phyloP scores from a whole-genome alignment of 2,888 invertebrate genomes.

The Taphrorychus bicolor region DNA sequence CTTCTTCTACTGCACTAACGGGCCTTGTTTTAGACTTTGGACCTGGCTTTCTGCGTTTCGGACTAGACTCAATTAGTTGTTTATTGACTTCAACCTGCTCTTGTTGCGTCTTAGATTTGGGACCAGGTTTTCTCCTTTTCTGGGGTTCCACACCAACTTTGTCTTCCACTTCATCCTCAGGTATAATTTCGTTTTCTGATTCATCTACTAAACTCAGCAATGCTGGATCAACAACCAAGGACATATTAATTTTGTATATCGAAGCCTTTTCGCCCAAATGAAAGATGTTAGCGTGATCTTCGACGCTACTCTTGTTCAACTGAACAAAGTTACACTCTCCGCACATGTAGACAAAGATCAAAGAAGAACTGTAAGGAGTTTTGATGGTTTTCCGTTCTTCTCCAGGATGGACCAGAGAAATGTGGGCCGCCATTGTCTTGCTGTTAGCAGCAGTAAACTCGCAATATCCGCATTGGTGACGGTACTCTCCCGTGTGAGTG shows the following conservation, averaged over 20 bases:
- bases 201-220: neutral
- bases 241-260: slow-evolving; percentile 55
- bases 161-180: neutral
- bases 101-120: slow-evolving; percentile 25
- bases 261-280: slow-evolving; percentile 63
- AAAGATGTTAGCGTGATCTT: slow-evolving; percentile 67
- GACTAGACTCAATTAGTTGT: neutral
- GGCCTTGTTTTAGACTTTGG: slow-evolving; percentile 31
- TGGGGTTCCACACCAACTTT: neutral
- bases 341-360: slow-evolving; percentile 66
- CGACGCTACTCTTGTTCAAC: slow-evolving; percentile 66
- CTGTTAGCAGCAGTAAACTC: slow-evolving; percentile 48
- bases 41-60: slow-evolving; percentile 14
- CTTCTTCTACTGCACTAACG: neutral
- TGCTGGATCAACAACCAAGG: slow-evolving; percentile 41
- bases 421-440: slow-evolving; percentile 50
- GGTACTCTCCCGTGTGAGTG: slow-evolving; percentile 80
- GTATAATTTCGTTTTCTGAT: neutral
- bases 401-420: slow-evolving; percentile 45
- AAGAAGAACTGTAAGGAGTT: slow-evolving; percentile 27
- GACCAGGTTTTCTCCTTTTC: slow-evolving; percentile 20
- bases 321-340: slow-evolving; percentile 78
- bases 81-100: too few relatives aligned
- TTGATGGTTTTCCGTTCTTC: slow-evolving; percentile 38
- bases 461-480: slow-evolving; percentile 71